Conservation (phyloP, 2,888 invertebrate genomes). For the Lissonota sp. region DNA sequence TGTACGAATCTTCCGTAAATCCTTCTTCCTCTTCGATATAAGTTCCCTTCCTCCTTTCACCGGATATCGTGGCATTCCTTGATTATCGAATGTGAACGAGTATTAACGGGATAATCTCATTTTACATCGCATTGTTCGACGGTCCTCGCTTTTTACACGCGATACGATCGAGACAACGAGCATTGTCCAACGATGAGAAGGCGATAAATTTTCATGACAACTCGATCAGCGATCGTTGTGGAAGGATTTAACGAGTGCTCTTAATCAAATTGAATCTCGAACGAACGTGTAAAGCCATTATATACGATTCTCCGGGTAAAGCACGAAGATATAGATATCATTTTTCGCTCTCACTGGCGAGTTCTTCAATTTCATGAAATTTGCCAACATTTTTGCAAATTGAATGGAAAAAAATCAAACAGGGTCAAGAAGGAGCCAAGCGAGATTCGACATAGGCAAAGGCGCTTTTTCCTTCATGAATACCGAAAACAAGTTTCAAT, state of each 20-base stretch:
- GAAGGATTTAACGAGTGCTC: conserved; percentile 31
- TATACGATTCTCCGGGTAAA: too few species aligned
- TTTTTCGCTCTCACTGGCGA: too few species aligned
- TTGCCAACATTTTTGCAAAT: too few species aligned
- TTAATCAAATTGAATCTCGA: conserved; percentile 46
- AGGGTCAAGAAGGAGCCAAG: too few species aligned
- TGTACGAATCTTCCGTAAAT: conserved; percentile 10
- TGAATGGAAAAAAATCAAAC: too few species aligned
- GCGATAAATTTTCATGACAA: conserved; percentile 29
- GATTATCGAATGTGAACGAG: conserved; percentile 30
- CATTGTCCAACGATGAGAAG: conserved; percentile 12
- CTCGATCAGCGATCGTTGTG: conserved; percentile 12
- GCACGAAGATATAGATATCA: too few species aligned
- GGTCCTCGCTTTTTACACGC: not conserved
- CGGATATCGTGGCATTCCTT: conserved; percentile 22
- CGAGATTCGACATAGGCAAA: too few species aligned
- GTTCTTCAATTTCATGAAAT: too few species aligned
- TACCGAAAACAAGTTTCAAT: not conserved
- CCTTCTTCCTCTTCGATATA: conserved; percentile 35
- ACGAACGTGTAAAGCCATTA: not conserved
- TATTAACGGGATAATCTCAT: conserved; percentile 8
- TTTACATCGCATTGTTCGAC: conserved; percentile 35
- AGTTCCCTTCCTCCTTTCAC: not conserved
- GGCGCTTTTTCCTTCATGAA: too few species aligned
- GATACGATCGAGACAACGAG: conserved; percentile 28